A percentile compares a stretch with the other conserved stretches of the same genome.
Conservation (phyloP, 2,113 vertebrate species). For the Hepsetus odoe region DNA sequence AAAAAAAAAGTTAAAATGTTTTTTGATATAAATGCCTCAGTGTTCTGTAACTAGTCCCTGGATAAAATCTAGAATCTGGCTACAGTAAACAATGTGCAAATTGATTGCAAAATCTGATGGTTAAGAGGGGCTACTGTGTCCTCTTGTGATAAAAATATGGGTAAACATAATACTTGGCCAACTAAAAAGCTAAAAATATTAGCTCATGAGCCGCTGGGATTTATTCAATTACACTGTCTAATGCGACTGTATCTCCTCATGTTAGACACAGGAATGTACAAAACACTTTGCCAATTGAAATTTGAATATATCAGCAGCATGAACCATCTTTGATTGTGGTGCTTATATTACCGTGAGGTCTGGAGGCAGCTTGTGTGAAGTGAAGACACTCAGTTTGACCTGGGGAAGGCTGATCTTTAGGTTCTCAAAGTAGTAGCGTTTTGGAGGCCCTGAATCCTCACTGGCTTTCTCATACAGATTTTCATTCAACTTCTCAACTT, state of each 20-base stretch:
- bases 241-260: constrained; percentile 33
- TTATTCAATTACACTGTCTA: no score
- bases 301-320: neutral
- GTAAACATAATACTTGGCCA: no score
- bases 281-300: neutral
- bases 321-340: neutral
- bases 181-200: no score
- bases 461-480: constrained; percentile 85
- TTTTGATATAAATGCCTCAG: no score
- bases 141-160: no score
- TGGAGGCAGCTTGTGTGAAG: constrained; percentile 90
- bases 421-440: constrained; percentile 96
- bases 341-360: constrained; percentile 87
- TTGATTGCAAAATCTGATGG: neutral
- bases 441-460: constrained; percentile 76
- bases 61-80: neutral
- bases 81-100: neutral
- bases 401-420: constrained; percentile 96
- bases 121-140: constrained; percentile 1
- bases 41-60: no score
- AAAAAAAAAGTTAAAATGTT: no score
- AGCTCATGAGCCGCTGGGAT: no score
- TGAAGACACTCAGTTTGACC: constrained; percentile 94
- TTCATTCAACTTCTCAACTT: constrained; percentile 92
- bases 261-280: constrained; percentile 22